Evolutionary conservation across 2,888 invertebrate species (phyloP).

Genomic region (Maniola hyperantus): DNA sequence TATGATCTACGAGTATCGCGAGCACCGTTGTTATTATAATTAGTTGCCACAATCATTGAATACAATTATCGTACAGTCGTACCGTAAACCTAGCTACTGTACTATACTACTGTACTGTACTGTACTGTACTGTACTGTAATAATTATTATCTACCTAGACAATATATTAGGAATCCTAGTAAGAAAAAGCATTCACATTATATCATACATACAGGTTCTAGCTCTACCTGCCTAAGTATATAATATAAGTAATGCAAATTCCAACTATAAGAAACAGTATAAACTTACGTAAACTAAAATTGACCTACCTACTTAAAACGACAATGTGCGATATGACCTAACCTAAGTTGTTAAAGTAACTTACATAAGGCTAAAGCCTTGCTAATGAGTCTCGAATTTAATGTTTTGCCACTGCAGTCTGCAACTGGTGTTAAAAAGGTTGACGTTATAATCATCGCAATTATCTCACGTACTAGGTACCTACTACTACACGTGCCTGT

Average conservation of each 20-base stretch:
- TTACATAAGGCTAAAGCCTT: conserved; percentile 31
- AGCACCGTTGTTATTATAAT: conserved; percentile 11
- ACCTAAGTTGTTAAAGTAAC: conserved; percentile 28
- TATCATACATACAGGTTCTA: too few relatives aligned
- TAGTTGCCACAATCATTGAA: conserved; percentile 2
- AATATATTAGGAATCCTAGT: too few relatives aligned
- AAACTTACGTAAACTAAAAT: too few relatives aligned
- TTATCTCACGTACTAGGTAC: conserved; percentile 16
- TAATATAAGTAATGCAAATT: too few relatives aligned
- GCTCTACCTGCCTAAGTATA: too few relatives aligned
- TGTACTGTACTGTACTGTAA: too few relatives aligned
- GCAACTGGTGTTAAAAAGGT: conserved; percentile 35
- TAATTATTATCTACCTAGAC: too few relatives aligned
- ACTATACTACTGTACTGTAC: too few relatives aligned
- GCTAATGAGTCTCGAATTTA: conserved; percentile 34
- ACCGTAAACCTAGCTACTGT: too few relatives aligned
- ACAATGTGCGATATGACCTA: conserved; percentile 26
- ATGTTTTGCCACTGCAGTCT: conserved; percentile 29
- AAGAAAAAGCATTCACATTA: too few relatives aligned
- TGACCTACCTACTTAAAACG: conserved; percentile 3
- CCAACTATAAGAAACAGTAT: too few relatives aligned
- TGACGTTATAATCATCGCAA: conserved; percentile 33
- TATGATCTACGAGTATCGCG: background rate
- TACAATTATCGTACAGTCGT: background rate
- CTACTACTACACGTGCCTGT: background rate